Conservation (phyloP, 2,113 vertebrate genomes). For the Vidua chalybeata region DNA sequence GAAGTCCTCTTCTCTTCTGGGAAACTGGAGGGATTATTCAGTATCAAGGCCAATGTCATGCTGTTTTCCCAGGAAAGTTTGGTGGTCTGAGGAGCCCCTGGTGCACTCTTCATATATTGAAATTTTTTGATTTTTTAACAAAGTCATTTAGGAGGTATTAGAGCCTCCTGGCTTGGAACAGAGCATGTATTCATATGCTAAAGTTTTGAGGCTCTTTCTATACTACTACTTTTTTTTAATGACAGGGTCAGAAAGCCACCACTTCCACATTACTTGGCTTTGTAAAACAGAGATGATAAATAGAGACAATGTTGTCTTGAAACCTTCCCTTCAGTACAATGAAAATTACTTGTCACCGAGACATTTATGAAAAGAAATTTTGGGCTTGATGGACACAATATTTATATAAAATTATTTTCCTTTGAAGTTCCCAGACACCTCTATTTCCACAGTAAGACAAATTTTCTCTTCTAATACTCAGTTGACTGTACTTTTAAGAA, state of each 20-base stretch:
- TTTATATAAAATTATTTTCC: not conserved
- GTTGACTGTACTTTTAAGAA: not conserved
- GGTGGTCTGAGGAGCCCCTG: not conserved
- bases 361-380: not conserved
- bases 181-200: not conserved
- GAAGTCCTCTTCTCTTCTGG: not conserved
- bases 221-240: not conserved
- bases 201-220: not conserved
- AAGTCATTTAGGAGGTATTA: not conserved
- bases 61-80: not conserved
- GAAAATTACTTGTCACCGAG: not conserved
- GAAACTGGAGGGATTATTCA: not conserved
- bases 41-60: not conserved
- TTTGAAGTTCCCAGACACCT: not conserved
- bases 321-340: not conserved
- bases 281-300: rapidly evolving
- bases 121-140: not conserved
- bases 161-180: not conserved
- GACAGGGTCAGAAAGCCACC: not conserved
- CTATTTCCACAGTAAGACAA: not conserved
- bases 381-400: not conserved
- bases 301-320: not conserved
- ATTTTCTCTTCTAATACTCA: not conserved
- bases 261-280: not conserved
- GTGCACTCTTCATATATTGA: not conserved